Evolutionary conservation across 2,888 invertebrate genomes (phyloP), one percentile per base, ranked within the genome.

Genomic region (Ectemnius lituratus): DNA sequence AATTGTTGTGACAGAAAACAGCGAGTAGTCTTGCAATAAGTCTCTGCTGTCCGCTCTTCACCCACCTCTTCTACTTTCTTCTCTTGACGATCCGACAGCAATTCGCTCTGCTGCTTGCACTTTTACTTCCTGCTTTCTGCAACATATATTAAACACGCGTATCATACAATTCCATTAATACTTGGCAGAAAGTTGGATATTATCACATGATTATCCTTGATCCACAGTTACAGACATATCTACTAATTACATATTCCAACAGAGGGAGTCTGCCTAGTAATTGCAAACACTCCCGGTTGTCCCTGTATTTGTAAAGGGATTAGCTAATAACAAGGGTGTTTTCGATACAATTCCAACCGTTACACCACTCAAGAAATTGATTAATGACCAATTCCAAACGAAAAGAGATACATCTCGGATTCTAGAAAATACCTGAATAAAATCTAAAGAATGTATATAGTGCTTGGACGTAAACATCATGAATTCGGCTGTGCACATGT

Each of bases 1-100:
- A 80, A 84, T 84, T 86, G 84, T 86, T 86, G 82, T 84, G 84
- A 85, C 80, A 86, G 84, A 84, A 86, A 86, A 81, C 85, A 86
- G 70, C 78, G 82, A 79, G 79, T 79, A 76, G 75, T 81, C 76
- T 60, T 59, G n/a, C 67, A 73, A 69, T 78, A 75, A 84, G 79
- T 81, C 75, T 75, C 78, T 76, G 69, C 76, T 59, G 74, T 76
- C 62, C 61, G 69, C 73, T 37, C 79, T 76, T 80, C 83, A 80
- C 73, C 63, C 68, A 37, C 58, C 59, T 11, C 11, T 11, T 37
- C 37, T 37, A 37, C 8, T 37, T 37, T 37, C 37, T 11, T 37
- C 37, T 37, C 37, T 37, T 37, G 37, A 37, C 37, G 37, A 37
- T 37, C 37, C 8, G 8, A 37, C 37, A 37, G 37, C 37, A 37